Evolutionary conservation across 2,888 invertebrate genomes (phyloP).

Genomic region (Drosophila rubida): DNA sequence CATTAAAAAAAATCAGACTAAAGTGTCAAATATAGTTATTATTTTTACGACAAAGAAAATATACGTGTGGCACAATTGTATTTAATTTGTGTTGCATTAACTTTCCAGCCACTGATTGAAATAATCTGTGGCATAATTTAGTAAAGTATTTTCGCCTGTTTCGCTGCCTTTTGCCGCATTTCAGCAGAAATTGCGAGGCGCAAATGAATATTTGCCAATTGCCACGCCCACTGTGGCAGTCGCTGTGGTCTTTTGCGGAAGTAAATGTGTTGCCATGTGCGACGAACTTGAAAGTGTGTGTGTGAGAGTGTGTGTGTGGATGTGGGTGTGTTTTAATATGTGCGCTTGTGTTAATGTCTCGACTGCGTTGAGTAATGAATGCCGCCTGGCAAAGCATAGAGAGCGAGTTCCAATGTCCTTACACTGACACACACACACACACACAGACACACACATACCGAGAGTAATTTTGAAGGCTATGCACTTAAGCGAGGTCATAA

Average conservation of each 20-base stretch:
- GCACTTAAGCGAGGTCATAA: constrained; percentile 76
- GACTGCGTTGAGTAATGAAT: constrained; percentile 74
- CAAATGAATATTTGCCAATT: background rate
- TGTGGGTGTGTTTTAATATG: constrained; percentile 50
- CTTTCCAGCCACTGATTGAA: background rate
- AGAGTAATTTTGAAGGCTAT: constrained; percentile 69
- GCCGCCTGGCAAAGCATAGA: constrained; percentile 64
- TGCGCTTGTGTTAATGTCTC: constrained; percentile 62
- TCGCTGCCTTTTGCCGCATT: background rate
- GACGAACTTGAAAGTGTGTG: constrained; percentile 49
- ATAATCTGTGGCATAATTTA: background rate
- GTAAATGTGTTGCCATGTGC: constrained; percentile 58
- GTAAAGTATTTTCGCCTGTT: background rate
- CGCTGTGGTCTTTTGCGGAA: constrained; percentile 32
- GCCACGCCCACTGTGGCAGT: constrained; percentile 34
- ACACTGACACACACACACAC: constrained; percentile 33
- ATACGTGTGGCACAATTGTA: too few relatives aligned
- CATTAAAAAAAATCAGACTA: too few relatives aligned
- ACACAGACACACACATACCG: constrained; percentile 27
- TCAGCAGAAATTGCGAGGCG: background rate
- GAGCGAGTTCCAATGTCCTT: constrained; percentile 69
- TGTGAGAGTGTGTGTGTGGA: background rate
- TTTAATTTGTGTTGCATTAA: too few relatives aligned
- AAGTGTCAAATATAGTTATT: too few relatives aligned
- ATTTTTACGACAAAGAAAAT: too few relatives aligned